A percentile compares a stretch with the other conserved stretches of the same genome.
Conservation (phyloP, 2,113 vertebrate species). For the Heteronetta atricapilla region DNA sequence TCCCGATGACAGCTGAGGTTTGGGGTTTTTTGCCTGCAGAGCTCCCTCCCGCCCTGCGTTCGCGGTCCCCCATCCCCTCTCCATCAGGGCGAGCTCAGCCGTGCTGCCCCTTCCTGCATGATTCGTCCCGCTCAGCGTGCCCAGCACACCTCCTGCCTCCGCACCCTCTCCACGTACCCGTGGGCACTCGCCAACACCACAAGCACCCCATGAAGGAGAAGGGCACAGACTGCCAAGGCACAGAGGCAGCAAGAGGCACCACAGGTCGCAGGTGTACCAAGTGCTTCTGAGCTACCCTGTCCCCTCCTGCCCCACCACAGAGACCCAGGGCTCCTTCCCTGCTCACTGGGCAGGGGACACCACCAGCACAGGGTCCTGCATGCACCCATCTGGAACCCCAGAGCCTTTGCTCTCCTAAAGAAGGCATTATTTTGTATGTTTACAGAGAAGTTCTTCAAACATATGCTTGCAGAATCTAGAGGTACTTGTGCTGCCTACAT, state of each 20-base stretch:
- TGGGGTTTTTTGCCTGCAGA: constrained; percentile 17
- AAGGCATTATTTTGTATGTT: background rate
- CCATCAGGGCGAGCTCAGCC: background rate
- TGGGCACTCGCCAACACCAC: rapidly evolving
- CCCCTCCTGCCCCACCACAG: background rate
- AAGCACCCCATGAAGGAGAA: rapidly evolving
- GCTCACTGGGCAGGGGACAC: background rate
- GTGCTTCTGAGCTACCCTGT: background rate
- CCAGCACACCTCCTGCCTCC: background rate
- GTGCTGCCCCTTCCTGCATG: rapidly evolving
- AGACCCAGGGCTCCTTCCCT: background rate
- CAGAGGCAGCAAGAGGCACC: background rate
- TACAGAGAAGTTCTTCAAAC: background rate
- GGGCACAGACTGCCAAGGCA: background rate
- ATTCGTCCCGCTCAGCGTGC: rapidly evolving
- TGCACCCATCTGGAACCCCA: too few species aligned
- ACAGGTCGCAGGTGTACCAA: background rate
- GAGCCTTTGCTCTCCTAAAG: background rate
- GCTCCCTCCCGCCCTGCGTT: background rate
- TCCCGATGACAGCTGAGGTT: constrained; percentile 56
- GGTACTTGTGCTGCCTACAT: background rate
- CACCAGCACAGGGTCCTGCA: background rate
- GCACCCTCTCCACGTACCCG: rapidly evolving
- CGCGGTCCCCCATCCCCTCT: background rate
- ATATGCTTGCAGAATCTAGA: background rate